A percentile compares a stretch with the other conserved stretches of the same genome.
These are phyloP conservation scores for Ceratotherium simum DNA, from an alignment of 2,113 vertebrate genomes.

Conservation along the genomic window DNA sequence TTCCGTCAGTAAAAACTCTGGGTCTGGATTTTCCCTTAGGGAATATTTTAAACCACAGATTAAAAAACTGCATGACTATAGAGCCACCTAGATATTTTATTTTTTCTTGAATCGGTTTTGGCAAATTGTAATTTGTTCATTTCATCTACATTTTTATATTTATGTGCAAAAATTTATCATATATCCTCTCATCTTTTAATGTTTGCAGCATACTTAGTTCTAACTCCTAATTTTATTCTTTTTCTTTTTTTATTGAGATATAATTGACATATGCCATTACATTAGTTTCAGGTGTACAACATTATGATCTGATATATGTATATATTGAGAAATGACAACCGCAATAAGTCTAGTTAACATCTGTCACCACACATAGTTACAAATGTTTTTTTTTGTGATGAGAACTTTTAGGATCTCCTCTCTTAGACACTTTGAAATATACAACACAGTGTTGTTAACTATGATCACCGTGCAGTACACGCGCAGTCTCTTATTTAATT, in stretches of 20 bases:
- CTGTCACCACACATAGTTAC: not conserved
- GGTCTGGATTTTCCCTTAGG: not conserved
- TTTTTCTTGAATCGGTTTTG: not conserved
- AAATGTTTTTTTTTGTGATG: not conserved
- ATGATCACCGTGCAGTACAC: not conserved
- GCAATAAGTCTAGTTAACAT: not conserved
- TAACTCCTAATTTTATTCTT: not conserved
- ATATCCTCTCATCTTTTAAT: not conserved
- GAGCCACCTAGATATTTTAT: not conserved
- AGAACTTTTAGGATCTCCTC: not conserved
- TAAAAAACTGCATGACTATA: not conserved
- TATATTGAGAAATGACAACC: not conserved
- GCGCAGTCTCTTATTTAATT: not conserved
- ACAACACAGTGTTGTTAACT: not conserved
- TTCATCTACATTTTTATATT: slow-evolving; percentile 37
- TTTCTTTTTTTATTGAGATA: not conserved
- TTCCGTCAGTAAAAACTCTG: not conserved
- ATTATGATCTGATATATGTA: not conserved
- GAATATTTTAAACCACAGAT: not conserved
- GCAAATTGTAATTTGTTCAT: not conserved
- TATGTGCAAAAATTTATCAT: slow-evolving; percentile 17
- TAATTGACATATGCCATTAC: not conserved
- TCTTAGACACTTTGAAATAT: not conserved
- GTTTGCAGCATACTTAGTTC: not conserved
- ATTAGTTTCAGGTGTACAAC: not conserved